A percentile compares a stretch with the other conserved stretches of the same genome.
phyloP scores from a whole-genome alignment of 2,797 vertebrate genomes.

The Ctenopoma multispine region DNA sequence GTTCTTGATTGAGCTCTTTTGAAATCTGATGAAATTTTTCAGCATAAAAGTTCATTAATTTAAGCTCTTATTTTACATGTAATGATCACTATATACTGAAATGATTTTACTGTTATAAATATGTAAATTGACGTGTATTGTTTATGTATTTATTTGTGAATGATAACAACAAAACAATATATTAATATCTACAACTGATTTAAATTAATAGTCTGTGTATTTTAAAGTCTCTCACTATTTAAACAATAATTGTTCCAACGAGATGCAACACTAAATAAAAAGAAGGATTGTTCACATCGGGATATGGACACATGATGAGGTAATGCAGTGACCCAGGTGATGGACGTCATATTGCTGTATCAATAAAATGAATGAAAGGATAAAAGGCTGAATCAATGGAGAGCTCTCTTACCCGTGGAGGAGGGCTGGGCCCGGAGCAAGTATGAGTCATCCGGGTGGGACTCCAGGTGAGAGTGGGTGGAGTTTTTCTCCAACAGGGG shows the following conservation, averaged over 20 bases:
- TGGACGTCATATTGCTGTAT: conserved; percentile 43
- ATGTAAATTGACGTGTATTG: neutral
- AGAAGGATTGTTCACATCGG: conserved; percentile 44
- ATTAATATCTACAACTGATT: too few species aligned
- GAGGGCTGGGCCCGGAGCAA: conserved; percentile 93
- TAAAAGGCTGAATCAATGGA: conserved; percentile 44
- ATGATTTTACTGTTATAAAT: neutral
- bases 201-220: neutral
- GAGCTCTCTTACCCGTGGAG: conserved; percentile 91
- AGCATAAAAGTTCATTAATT: neutral
- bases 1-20: neutral
- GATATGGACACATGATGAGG: conserved; percentile 51
- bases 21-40: neutral
- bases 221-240: conserved; percentile 10
- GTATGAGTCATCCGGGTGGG: conserved; percentile 95
- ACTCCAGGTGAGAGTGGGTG: conserved; percentile 98
- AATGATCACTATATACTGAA: neutral
- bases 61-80: neutral
- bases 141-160: neutral
- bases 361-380: conserved; percentile 44
- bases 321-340: conserved; percentile 48
- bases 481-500: conserved; percentile 99
- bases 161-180: neutral
- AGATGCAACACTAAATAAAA: conserved; percentile 52
- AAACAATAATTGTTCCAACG: conserved; percentile 19